A percentile compares a stretch with the other conserved stretches of the same genome.
Conservation (phyloP, 2,888 invertebrate species). For the Ptilodon capucinus region DNA sequence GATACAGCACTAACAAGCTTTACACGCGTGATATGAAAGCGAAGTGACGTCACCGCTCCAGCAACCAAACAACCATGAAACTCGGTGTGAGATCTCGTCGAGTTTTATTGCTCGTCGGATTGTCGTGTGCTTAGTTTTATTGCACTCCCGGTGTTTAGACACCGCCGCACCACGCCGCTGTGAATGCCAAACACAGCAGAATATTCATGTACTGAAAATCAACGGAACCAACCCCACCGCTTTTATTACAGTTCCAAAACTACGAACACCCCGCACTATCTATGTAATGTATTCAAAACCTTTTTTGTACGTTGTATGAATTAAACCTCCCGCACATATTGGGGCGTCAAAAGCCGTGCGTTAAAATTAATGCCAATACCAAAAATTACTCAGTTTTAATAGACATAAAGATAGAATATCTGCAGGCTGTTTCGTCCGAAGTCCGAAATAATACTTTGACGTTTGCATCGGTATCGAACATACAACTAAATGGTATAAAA, state of each 20-base stretch:
- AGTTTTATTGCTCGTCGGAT: slow-evolving; percentile 72
- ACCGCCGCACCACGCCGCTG: slow-evolving; percentile 38
- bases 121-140: slow-evolving; percentile 78
- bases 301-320: slow-evolving; percentile 25
- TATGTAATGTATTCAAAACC: slow-evolving; percentile 23
- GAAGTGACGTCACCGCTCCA: slow-evolving; percentile 66
- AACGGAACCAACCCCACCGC: slow-evolving; percentile 35
- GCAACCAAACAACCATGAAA: slow-evolving; percentile 40
- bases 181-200: slow-evolving; percentile 63
- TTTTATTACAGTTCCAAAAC: slow-evolving; percentile 60
- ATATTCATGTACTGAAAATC: slow-evolving; percentile 72
- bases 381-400: no score
- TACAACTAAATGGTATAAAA: no score
- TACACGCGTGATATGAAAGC: slow-evolving; percentile 75
- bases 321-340: no score
- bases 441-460: no score
- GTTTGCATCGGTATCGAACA: no score
- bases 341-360: no score
- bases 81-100: slow-evolving; percentile 46
- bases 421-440: no score
- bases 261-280: slow-evolving; percentile 28
- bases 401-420: no score
- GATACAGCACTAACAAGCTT: slow-evolving; percentile 48
- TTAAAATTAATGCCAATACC: no score
- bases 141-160: slow-evolving; percentile 67